Evolutionary conservation across 2,797 vertebrate species (phyloP).

Genomic region (Pseudochirops corinnae): DNA sequence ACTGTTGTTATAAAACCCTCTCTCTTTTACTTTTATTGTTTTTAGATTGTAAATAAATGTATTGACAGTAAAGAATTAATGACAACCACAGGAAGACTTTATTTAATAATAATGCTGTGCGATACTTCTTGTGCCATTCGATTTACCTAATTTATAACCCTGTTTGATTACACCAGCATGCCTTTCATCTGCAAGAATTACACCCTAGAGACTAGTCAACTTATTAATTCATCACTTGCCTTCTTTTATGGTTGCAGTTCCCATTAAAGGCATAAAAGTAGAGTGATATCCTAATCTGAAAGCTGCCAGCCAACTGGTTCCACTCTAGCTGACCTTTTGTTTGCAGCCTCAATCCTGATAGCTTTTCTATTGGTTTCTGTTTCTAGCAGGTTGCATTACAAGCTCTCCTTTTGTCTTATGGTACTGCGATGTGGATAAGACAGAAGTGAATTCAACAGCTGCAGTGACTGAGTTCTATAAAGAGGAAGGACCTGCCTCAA

Average conservation of each 20-base stretch:
- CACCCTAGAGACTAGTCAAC: constrained; percentile 89
- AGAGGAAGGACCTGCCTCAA: constrained; percentile 88
- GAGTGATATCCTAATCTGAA: constrained; percentile 86
- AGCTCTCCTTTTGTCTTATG: constrained; percentile 78
- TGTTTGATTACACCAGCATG: constrained; percentile 89
- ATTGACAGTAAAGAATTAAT: constrained; percentile 83
- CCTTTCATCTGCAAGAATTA: constrained; percentile 89
- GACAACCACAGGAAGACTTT: constrained; percentile 84
- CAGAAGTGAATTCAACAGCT: constrained; percentile 88
- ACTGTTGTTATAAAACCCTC: constrained; percentile 78
- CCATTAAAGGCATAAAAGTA: constrained; percentile 86
- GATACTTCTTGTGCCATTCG: constrained; percentile 79
- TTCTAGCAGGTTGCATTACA: constrained; percentile 73
- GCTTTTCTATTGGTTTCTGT: constrained; percentile 83
- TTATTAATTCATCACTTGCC: constrained; percentile 92
- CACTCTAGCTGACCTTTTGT: constrained; percentile 91
- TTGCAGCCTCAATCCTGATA: constrained; percentile 88
- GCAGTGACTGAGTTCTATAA: constrained; percentile 87
- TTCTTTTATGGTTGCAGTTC: constrained; percentile 86
- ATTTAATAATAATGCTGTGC: constrained; percentile 84
- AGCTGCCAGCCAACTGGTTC: constrained; percentile 88
- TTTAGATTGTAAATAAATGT: constrained; percentile 83
- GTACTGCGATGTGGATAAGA: constrained; percentile 86
- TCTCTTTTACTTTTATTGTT: constrained; percentile 80
- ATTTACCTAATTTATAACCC: constrained; percentile 88